Base-by-base conservation (phyloP, 30 jellyfish, hydroid and myxozoan species). In the Haliclystus octoradiatus region DNA sequence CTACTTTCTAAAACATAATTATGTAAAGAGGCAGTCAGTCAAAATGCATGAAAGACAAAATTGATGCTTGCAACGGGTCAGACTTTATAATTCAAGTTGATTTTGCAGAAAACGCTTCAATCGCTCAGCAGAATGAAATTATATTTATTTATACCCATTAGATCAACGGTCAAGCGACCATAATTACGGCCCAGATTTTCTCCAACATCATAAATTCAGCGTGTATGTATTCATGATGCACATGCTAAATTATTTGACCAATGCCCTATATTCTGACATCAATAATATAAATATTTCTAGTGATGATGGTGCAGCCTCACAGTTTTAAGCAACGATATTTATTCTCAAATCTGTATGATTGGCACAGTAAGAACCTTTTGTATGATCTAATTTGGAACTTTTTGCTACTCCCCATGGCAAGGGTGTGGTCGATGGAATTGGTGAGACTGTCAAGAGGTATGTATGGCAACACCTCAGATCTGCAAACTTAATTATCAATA, bases 131-230 rank as follows among this genome's bases (percentile, higher is more conserved):
- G 52, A 71, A 79, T 47, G 87, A 79, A 79, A 79, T 79, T 28
- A 79, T 70, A 80, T 70, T 80, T n/a, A n/a, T n/a, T n/a, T n/a
- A n/a, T 70, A 86, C 93, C 23, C 91, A 77, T 34, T 68, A 84
- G 68, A 64, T 49, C 0, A 86, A 78, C 65, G 52, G 62, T 3
- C 85, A 70, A 62, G 92, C 60, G 23, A 78, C 92, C 15, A 52
- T 78, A 0, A 47, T 77, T 69, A 76, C 92, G 28, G 92, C 78
- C 22, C 85, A 33, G 75, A 67, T 52, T 67, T 66, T 50, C 63
- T 76, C 51, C 63, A 35, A 4, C 84, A 76, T 68, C 67, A 65
- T 51, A 77, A 77, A 62, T 33, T 32, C 66, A 74, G 85, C 24
- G 83, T 78, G 25, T 78, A 71, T 28, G 49, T 79, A 30, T 79